A percentile compares a stretch with the other conserved stretches of the same genome.
phyloP scores from a whole-genome alignment of 2,888 invertebrate genomes.

The Xylota sylvarum region DNA sequence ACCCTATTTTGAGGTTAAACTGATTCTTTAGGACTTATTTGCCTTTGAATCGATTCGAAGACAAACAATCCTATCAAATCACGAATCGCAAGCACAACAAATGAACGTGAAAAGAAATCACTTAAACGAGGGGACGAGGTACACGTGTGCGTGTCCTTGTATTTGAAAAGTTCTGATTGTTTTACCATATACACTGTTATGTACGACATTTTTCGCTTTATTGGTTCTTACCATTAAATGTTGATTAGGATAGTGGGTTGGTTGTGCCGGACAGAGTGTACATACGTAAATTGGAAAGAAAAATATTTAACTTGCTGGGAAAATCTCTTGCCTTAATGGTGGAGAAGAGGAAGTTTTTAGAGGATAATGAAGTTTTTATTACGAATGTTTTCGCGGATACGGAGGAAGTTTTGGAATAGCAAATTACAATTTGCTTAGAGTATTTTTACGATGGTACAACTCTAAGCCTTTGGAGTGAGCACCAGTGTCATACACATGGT shows the following conservation, averaged over 20 bases:
- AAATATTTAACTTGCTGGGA: not conserved
- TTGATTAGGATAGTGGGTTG: constrained; percentile 9
- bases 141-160: constrained; percentile 34
- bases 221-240: constrained; percentile 10
- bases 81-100: constrained; percentile 9
- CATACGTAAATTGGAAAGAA: not conserved
- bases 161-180: constrained; percentile 24
- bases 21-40: not conserved
- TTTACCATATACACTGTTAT: not conserved
- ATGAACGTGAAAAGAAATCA: not conserved
- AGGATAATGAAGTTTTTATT: constrained; percentile 3
- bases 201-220: constrained; percentile 30
- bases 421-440: not conserved
- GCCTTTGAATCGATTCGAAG: constrained; percentile 4
- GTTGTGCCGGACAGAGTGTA: not conserved
- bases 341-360: not conserved
- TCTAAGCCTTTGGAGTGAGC: not conserved
- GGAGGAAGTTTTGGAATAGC: not conserved
- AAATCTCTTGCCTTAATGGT: not conserved
- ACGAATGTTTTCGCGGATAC: not conserved
- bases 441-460: not conserved
- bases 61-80: constrained; percentile 4
- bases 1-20: not conserved
- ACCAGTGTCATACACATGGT: not conserved
- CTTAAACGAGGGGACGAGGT: not conserved